Conservation (phyloP, 2,797 vertebrate species). For the Cyprinodon diabolis region DNA sequence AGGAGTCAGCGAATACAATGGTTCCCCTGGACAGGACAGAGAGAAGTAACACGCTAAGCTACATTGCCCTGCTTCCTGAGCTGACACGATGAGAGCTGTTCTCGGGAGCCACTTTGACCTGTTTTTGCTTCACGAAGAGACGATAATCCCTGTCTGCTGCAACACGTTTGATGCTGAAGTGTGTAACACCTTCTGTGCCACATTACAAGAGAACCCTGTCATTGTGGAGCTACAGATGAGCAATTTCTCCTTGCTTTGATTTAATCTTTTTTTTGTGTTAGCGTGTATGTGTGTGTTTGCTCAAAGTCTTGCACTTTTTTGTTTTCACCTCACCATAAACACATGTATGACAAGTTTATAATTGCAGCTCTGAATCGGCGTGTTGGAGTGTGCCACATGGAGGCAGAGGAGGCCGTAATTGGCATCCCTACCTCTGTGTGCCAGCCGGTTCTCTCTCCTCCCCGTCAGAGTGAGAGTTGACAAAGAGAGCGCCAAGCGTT, state of each 20-base stretch:
- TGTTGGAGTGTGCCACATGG: conserved; percentile 75
- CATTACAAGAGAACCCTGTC: conserved; percentile 64
- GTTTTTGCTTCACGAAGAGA: conserved; percentile 57
- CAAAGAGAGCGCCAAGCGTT: conserved; percentile 78
- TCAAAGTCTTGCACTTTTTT: conserved; percentile 62
- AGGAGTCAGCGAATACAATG: conserved; percentile 59
- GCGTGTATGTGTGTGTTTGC: conserved; percentile 12
- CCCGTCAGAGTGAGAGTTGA: conserved; percentile 78
- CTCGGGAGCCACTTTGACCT: conserved; percentile 71
- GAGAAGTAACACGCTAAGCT: conserved; percentile 58
- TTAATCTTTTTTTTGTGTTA: conserved; percentile 44
- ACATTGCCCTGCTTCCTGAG: conserved; percentile 58
- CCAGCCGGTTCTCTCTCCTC: conserved; percentile 75
- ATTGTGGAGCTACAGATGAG: conserved; percentile 54
- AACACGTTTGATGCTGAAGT: conserved; percentile 58
- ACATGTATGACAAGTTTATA: conserved; percentile 77
- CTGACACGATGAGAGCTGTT: conserved; percentile 71
- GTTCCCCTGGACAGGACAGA: conserved; percentile 66
- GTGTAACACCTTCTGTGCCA: conserved; percentile 55
- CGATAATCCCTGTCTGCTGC: conserved; percentile 58
- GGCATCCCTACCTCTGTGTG: conserved; percentile 80
- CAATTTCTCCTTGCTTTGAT: conserved; percentile 65
- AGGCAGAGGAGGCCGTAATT: conserved; percentile 79
- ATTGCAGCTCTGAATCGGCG: conserved; percentile 73
- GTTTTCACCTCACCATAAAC: conserved; percentile 67